These are phyloP conservation scores for Schmidtea mediterranea DNA, from an alignment of 1,140 invertebrate species.

Conservation along the genomic window DNA sequence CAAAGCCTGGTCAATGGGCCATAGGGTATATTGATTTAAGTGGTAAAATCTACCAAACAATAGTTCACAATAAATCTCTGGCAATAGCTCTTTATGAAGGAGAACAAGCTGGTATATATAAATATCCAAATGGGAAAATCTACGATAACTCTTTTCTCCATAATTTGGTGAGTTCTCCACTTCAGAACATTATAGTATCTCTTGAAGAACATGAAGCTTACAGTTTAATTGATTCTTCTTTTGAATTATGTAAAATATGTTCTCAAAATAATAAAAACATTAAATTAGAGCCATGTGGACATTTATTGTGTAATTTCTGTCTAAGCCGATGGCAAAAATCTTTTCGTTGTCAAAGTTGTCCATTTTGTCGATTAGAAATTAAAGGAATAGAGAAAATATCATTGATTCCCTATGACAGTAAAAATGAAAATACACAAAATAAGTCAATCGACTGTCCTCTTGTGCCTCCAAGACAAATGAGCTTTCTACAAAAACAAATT, in stretches of 20 bases:
- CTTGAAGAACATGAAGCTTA: conserved; percentile 97
- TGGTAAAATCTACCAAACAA: conserved; percentile 94
- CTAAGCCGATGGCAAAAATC: conserved; percentile 71
- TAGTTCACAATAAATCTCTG: conserved; percentile 93
- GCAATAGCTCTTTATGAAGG: conserved; percentile 90
- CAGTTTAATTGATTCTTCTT: conserved; percentile 34
- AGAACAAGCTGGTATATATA: conserved; percentile 82
- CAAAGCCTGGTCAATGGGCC: conserved; percentile 90
- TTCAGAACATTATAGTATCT: conserved; percentile 90
- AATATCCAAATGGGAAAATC: conserved; percentile 78
- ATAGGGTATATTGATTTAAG: conserved; percentile 97
- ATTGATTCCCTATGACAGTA: conserved; percentile 32
- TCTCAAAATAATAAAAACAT: conserved; percentile 98
- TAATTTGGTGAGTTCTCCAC: conserved; percentile 8
- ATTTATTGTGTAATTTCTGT: conserved; percentile 84
- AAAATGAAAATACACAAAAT: not conserved
- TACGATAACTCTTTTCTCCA: not conserved
- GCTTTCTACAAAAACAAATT: no score
- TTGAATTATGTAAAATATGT: conserved; percentile 97
- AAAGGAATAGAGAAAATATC: conserved; percentile 91
- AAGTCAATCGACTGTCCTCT: no score
- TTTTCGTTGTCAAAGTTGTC: conserved; percentile 68
- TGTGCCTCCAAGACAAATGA: no score
- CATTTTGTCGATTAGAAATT: conserved; percentile 91
- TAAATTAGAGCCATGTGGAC: conserved; percentile 89